phyloP scores from a whole-genome alignment of 2,888 invertebrate genomes.

The Ptychoptera contaminata region DNA sequence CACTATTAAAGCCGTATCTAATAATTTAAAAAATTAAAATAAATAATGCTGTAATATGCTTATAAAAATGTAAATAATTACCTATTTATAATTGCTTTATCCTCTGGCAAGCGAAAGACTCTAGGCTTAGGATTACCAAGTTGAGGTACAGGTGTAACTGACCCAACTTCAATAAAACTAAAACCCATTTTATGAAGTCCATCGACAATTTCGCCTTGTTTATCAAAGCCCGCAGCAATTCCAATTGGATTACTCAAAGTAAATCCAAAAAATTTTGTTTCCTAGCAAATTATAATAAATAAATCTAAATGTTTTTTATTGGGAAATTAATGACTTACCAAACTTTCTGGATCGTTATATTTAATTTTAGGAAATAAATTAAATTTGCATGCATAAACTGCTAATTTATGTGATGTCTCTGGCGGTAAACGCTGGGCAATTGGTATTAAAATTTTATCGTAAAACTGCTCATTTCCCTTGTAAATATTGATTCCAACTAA shows the following conservation, averaged over 20 bases:
- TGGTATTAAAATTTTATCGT: slow-evolving; percentile 57
- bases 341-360: slow-evolving; percentile 41
- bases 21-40: slow-evolving; percentile 9
- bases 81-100: slow-evolving; percentile 85
- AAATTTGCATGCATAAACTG: slow-evolving; percentile 60
- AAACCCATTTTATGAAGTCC: slow-evolving; percentile 77
- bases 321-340: slow-evolving; percentile 36
- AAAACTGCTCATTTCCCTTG: slow-evolving; percentile 65
- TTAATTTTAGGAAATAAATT: slow-evolving; percentile 47
- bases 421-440: slow-evolving; percentile 52
- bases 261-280: slow-evolving; percentile 52
- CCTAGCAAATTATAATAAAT: slow-evolving; percentile 31
- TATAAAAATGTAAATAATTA: slow-evolving; percentile 25
- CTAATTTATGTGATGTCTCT: slow-evolving; percentile 69
- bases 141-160: slow-evolving; percentile 88
- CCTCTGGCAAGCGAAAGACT: slow-evolving; percentile 74
- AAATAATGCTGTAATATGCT: neutral
- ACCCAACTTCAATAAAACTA: slow-evolving; percentile 91
- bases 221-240: slow-evolving; percentile 98
- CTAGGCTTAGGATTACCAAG: slow-evolving; percentile 84
- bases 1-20: slow-evolving; percentile 89
- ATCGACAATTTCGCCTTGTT: slow-evolving; percentile 80
- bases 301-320: slow-evolving; percentile 7
- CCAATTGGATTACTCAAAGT: slow-evolving; percentile 81
- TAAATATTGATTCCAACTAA: slow-evolving; percentile 54